Evolutionary conservation across 2,113 vertebrate species (phyloP).

Genomic region (Heteronetta atricapilla): DNA sequence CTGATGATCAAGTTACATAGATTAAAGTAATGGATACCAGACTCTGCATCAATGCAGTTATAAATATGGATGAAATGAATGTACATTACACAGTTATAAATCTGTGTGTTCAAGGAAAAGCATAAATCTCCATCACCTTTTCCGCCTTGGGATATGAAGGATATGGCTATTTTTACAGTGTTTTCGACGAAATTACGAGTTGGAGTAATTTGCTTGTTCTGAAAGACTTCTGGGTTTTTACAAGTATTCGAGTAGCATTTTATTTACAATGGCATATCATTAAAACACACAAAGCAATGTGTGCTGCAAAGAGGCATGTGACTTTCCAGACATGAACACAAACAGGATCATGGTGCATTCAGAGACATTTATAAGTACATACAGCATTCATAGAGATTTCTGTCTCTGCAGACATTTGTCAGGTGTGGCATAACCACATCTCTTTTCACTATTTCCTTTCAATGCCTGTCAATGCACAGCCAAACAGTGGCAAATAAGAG

Average conservation of each 20-base stretch:
- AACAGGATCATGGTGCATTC: slow-evolving; percentile 2
- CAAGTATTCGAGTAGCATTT: slow-evolving; percentile 42
- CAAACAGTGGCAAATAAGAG: slow-evolving; percentile 21
- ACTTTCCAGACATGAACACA: slow-evolving; percentile 50
- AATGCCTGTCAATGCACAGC: slow-evolving; percentile 2
- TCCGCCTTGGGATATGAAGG: slow-evolving; percentile 68
- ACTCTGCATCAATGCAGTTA: slow-evolving; percentile 76
- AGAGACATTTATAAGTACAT: slow-evolving; percentile 51
- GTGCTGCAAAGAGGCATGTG: background rate
- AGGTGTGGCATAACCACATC: background rate
- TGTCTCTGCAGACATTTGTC: slow-evolving; percentile 10
- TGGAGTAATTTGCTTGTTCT: slow-evolving; percentile 71
- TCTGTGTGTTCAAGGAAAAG: slow-evolving; percentile 77
- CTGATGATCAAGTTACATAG: slow-evolving; percentile 83
- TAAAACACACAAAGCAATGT: slow-evolving; percentile 68
- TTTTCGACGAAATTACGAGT: slow-evolving; percentile 71
- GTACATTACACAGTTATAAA: slow-evolving; percentile 80
- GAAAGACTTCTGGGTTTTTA: slow-evolving; percentile 60
- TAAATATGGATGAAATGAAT: slow-evolving; percentile 83
- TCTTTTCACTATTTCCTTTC: slow-evolving; percentile 23
- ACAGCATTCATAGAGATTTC: slow-evolving; percentile 32
- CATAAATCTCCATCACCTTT: slow-evolving; percentile 78
- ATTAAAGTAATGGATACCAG: slow-evolving; percentile 84
- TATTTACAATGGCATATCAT: slow-evolving; percentile 69
- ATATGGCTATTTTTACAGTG: slow-evolving; percentile 43